Conservation (phyloP, 2,113 vertebrate species). For the Corvus hawaiiensis region DNA sequence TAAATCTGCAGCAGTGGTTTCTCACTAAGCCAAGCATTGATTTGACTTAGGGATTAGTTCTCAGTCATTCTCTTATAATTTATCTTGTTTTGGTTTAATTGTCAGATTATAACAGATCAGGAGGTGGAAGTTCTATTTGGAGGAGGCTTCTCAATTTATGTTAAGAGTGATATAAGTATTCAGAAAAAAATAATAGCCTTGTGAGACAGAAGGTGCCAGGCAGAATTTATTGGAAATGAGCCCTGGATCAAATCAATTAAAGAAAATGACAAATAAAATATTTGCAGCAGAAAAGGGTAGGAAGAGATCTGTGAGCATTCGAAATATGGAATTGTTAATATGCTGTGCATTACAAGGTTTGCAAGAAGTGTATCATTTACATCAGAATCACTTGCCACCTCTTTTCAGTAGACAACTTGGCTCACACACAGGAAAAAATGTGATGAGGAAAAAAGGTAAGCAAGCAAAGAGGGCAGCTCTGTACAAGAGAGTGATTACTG, state of each 20-base stretch:
- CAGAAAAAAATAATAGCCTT: not conserved
- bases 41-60: not conserved
- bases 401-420: not conserved
- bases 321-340: not conserved
- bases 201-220: not conserved
- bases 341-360: not conserved
- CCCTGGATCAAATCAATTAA: not conserved
- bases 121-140: not conserved
- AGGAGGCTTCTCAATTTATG: not conserved
- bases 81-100: not conserved
- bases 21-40: not conserved
- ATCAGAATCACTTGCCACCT: not conserved
- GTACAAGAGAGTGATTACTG: not conserved
- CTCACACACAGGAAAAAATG: not conserved
- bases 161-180: not conserved
- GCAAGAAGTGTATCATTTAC: not conserved
- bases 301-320: not conserved
- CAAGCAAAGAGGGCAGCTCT: not conserved
- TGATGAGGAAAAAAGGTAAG: not conserved
- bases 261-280: not conserved
- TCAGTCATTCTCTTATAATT: not conserved
- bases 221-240: not conserved
- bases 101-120: not conserved
- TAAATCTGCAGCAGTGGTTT: not conserved
- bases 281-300: not conserved